These are phyloP conservation scores for Cerceris ruficornis DNA, from an alignment of 2,888 invertebrate species.

Conservation along the genomic window DNA sequence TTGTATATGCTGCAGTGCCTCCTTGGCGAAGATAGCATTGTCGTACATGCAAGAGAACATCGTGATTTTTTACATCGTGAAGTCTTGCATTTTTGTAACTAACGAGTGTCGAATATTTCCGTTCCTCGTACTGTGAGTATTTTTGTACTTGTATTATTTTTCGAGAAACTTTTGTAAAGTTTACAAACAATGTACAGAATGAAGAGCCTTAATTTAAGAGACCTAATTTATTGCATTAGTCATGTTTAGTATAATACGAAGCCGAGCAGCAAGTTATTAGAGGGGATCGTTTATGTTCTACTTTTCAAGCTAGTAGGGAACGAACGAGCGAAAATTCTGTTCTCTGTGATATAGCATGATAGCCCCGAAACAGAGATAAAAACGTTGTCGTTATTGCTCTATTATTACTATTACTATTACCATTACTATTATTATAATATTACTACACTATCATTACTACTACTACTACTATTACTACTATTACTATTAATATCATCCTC, in stretches of 20 bases:
- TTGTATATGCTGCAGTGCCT: constrained; percentile 55
- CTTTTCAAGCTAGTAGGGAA: constrained; percentile 44
- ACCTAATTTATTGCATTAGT: constrained; percentile 77
- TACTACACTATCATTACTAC: constrained; percentile 46
- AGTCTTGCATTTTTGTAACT: constrained; percentile 65
- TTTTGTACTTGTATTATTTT: constrained; percentile 78
- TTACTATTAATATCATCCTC: constrained; percentile 60
- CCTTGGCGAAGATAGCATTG: constrained; percentile 41
- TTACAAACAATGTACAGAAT: constrained; percentile 67
- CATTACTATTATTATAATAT: constrained; percentile 67
- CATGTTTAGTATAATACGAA: constrained; percentile 67
- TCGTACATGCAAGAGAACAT: constrained; percentile 36
- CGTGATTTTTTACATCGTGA: constrained; percentile 33
- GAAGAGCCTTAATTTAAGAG: constrained; percentile 71
- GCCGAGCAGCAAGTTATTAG: constrained; percentile 59
- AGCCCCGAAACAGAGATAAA: constrained; percentile 75
- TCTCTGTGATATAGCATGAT: constrained; percentile 80
- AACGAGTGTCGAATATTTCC: constrained; percentile 70
- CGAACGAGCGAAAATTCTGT: constrained; percentile 68
- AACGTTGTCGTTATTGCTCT: constrained; percentile 73
- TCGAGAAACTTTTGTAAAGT: constrained; percentile 70
- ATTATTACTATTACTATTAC: constrained; percentile 27
- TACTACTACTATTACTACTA: constrained; percentile 68
- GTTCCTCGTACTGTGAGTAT: constrained; percentile 78
- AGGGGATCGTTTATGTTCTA: constrained; percentile 54